Conservation (phyloP, 2,888 invertebrate genomes). For the Volucella bombylans region DNA sequence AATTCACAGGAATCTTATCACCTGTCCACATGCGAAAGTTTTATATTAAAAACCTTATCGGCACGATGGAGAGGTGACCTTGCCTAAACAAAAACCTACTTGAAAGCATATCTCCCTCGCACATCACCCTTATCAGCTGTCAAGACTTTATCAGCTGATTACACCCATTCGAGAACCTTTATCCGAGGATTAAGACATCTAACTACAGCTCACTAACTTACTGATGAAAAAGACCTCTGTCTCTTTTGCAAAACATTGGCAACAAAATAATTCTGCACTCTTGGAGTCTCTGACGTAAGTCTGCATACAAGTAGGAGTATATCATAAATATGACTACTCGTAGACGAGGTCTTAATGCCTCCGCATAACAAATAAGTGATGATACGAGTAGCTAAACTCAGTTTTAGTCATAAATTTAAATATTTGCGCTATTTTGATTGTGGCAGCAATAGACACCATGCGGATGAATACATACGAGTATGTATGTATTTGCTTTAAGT, state of each 20-base stretch:
- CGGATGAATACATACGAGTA: no score
- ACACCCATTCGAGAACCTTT: not conserved
- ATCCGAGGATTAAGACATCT: slow-evolving; percentile 4
- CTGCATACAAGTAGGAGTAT: no score
- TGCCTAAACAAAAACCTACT: not conserved
- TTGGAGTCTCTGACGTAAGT: not conserved
- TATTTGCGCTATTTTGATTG: not conserved
- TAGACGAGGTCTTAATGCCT: not conserved
- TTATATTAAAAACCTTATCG: not conserved
- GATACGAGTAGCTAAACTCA: not conserved
- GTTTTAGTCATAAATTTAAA: slow-evolving; percentile 5
- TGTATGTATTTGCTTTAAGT: no score
- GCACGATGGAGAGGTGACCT: slow-evolving; percentile 7
- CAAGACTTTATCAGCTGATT: not conserved
- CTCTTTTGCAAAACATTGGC: not conserved
- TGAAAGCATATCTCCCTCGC: not conserved
- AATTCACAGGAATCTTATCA: slow-evolving; percentile 19
- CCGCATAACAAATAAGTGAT: slow-evolving; percentile 18
- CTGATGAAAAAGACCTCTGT: not conserved
- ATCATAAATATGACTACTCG: no score
- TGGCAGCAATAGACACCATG: not conserved
- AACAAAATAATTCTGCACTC: not conserved
- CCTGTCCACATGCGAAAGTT: slow-evolving; percentile 19
- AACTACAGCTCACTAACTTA: not conserved
- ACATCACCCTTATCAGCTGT: slow-evolving; percentile 5